Base-by-base conservation (phyloP, 2,888 invertebrate genomes). In the Coenonympha glycerion region DNA sequence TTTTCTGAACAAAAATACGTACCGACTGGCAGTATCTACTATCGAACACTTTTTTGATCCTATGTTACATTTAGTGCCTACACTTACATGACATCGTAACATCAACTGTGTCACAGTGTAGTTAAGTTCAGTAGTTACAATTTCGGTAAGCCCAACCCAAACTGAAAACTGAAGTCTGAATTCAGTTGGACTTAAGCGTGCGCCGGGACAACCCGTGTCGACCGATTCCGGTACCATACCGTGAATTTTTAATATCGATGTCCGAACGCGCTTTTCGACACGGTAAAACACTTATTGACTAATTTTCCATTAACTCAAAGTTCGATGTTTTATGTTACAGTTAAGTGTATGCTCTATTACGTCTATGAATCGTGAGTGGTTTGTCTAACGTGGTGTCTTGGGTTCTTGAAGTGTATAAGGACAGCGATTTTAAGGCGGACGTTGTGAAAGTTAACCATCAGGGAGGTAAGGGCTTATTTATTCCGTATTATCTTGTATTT, bases 171-270 rank as follows among this genome's bases (percentile, higher is more conserved):
- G 8, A 16, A 16, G 1, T 31, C 28, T 11, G 42, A 19, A 33
- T 39, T 56, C 62, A 64, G 64, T 65, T 50, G 18, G 52, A 45
- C 57, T 45, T 40, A 47, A 50, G 46, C 50, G 31, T 53, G 59
- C 52, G 52, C 11, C 22, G 9, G 13, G 52, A 31, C n/a, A 48
- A 45, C 56, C 36, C 54, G 53, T 53, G 59, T 55, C 55, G 58
- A 55, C 49, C 62, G 62, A 61, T 63, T 53, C 44, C 18, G 51
- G 51, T 59, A 48, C 52, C 8, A 46, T 54, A 41, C 63, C 75
- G 79, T 82, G 71, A 79, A 83, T 83, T 79, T 78, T 83, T 80
- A 82, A 82, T 82, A 63, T 62, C 56, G 66, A 71, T 68, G 67
- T 63, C 60, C 57, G 61, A 65, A 69, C 63, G 68, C 58, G 64